phyloP scores from a whole-genome alignment of 2,113 vertebrate species.

The Rhombomys opimus region DNA sequence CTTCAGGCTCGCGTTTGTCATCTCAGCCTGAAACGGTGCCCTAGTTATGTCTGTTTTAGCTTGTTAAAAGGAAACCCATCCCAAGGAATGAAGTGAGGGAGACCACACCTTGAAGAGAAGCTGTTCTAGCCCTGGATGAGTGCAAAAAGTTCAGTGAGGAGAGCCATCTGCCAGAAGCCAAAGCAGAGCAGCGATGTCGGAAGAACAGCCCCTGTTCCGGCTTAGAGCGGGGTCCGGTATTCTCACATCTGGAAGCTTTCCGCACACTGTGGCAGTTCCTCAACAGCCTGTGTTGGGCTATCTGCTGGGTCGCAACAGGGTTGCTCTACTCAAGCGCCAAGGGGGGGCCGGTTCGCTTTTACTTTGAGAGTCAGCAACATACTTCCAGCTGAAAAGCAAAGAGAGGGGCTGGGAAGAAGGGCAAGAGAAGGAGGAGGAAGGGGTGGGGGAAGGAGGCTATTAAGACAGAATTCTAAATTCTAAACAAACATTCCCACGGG shows the following conservation, averaged over 20 bases:
- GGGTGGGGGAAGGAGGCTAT: not conserved
- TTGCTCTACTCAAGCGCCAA: not conserved
- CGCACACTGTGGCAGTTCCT: conserved; percentile 60
- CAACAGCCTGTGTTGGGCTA: not conserved
- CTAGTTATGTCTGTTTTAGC: conserved; percentile 87
- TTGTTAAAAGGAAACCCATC: conserved; percentile 86
- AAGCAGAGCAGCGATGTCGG: conserved; percentile 82
- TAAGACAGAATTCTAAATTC: conserved; percentile 79
- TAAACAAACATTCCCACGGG: conserved; percentile 48
- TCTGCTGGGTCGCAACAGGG: conserved; percentile 31
- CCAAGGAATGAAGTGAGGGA: conserved; percentile 83
- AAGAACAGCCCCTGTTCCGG: conserved; percentile 81
- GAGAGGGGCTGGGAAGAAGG: too few species aligned
- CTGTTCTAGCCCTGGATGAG: conserved; percentile 79
- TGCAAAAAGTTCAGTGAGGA: conserved; percentile 76
- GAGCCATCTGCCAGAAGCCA: conserved; percentile 77
- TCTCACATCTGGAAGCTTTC: conserved; percentile 89
- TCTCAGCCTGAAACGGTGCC: conserved; percentile 86
- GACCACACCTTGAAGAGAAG: conserved; percentile 83
- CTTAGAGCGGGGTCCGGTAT: conserved; percentile 83
- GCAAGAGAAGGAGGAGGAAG: not conserved
- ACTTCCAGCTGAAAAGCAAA: not conserved
- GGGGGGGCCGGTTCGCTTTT: conserved; percentile 6
- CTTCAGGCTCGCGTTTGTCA: conserved; percentile 87
- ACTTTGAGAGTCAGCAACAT: conserved; percentile 46